A percentile compares a stretch with the other conserved stretches of the same genome.
phyloP scores from a whole-genome alignment of 2,797 vertebrate genomes.

The Fratercula arctica region DNA sequence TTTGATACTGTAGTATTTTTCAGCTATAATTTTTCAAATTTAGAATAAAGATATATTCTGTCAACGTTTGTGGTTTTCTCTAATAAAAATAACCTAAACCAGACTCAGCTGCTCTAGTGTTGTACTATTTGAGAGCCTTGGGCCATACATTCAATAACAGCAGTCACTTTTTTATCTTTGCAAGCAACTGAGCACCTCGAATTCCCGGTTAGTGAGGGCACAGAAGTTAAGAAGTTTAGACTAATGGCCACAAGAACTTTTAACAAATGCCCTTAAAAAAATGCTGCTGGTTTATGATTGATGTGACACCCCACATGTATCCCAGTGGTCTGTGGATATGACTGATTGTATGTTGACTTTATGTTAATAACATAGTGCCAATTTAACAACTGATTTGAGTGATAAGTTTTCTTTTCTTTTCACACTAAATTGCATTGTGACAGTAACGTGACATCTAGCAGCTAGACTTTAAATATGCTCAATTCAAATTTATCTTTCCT shows the following conservation, averaged over 20 bases:
- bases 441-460: not conserved
- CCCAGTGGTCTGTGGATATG: not conserved
- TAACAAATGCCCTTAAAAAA: not conserved
- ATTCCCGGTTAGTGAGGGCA: not conserved
- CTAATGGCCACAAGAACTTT: not conserved
- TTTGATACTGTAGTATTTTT: not conserved
- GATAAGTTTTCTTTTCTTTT: not conserved
- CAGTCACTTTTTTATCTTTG: not conserved
- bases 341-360: not conserved
- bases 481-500: constrained; percentile 3
- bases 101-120: not conserved
- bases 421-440: not conserved
- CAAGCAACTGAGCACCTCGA: not conserved
- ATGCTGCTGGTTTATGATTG: not conserved
- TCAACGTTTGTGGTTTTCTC: not conserved
- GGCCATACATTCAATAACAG: not conserved
- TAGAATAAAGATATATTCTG: not conserved
- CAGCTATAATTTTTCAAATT: not conserved
- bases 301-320: not conserved
- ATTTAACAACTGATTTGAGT: not conserved
- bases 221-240: not conserved
- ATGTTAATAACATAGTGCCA: not conserved
- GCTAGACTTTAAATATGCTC: not conserved
- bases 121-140: not conserved
- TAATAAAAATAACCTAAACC: not conserved